Percentiles rank a stretch among this genome's conserved stretches.
phyloP scores from a whole-genome alignment of 2,797 vertebrate genomes.

The Crenuchus spilurus region DNA sequence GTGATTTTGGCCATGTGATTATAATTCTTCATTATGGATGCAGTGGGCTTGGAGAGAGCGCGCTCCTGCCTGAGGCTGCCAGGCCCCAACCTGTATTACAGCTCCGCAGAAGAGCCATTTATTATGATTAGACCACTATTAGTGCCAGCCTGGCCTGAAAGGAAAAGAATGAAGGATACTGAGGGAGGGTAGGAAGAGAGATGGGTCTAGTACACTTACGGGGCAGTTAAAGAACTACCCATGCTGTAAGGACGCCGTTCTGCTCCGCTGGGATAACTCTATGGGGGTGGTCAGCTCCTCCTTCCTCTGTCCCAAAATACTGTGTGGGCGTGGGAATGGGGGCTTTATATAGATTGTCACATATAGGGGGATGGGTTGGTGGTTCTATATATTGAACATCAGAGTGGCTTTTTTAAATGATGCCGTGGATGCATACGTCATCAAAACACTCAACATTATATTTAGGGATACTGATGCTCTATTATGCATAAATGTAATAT shows the following conservation, averaged over 20 bases:
- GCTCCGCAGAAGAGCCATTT: conserved; percentile 40
- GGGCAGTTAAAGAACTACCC: conserved; percentile 9
- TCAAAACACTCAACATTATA: no score
- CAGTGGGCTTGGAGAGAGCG: conserved; percentile 1
- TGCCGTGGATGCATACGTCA: no score
- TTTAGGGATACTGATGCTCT: no score
- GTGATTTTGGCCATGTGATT: conserved; percentile 30
- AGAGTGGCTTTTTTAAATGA: neutral
- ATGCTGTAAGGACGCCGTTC: conserved; percentile 6
- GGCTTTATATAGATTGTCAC: neutral
- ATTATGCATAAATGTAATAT: no score
- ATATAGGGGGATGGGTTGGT: neutral
- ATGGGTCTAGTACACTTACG: neutral
- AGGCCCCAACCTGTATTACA: conserved; percentile 30
- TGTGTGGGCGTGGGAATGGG: neutral
- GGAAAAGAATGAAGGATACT: neutral
- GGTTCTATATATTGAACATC: neutral
- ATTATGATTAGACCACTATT: conserved; percentile 48
- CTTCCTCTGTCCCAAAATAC: neutral
- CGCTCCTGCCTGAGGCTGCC: conserved; percentile 26
- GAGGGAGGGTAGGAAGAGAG: neutral
- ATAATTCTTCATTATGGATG: conserved; percentile 43
- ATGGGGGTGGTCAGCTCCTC: neutral
- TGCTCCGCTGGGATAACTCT: conserved; percentile 5
- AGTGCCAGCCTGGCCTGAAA: conserved; percentile 6